Conservation (phyloP, 1,140 invertebrate species). For the Tenebrio molitor region DNA sequence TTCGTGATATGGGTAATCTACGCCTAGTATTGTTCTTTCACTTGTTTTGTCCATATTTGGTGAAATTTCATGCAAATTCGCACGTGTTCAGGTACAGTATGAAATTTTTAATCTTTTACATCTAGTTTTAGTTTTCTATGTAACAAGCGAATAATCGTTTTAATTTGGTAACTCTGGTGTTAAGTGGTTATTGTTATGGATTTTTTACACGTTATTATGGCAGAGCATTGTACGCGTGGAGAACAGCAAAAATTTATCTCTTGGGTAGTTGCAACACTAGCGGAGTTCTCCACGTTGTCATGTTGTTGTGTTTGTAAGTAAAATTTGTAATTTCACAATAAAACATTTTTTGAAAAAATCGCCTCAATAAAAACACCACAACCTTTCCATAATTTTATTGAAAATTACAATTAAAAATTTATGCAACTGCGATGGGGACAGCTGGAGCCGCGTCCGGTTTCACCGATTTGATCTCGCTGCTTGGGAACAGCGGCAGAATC, state of each 20-base stretch:
- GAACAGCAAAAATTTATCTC: too few species aligned
- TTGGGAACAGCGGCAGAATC: slow-evolving; percentile 73
- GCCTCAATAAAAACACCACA: not conserved
- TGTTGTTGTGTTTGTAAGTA: slow-evolving; percentile 26
- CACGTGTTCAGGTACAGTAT: slow-evolving; percentile 9
- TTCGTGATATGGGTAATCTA: slow-evolving; percentile 26
- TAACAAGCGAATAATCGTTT: not conserved
- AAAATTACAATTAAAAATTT: slow-evolving; percentile 47
- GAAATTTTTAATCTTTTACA: slow-evolving; percentile 22
- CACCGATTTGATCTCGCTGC: slow-evolving; percentile 74
- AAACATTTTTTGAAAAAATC: slow-evolving; percentile 11
- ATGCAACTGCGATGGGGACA: slow-evolving; percentile 63
- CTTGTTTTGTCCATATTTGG: slow-evolving; percentile 13
- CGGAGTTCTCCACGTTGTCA: slow-evolving; percentile 18
- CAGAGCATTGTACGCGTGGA: slow-evolving; percentile 8
- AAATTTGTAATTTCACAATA: slow-evolving; percentile 46
- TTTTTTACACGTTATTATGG: not conserved
- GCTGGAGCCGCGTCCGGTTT: slow-evolving; percentile 67
- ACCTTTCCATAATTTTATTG: slow-evolving; percentile 39
- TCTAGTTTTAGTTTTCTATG: slow-evolving; percentile 25
- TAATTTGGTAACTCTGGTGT: slow-evolving; percentile 22
- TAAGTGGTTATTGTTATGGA: slow-evolving; percentile 19
- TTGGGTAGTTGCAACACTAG: too few species aligned
- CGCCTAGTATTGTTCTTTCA: slow-evolving; percentile 29
- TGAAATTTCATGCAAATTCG: slow-evolving; percentile 9